Conservation (phyloP, 1,140 invertebrate genomes). For the Goniozus legneri region DNA sequence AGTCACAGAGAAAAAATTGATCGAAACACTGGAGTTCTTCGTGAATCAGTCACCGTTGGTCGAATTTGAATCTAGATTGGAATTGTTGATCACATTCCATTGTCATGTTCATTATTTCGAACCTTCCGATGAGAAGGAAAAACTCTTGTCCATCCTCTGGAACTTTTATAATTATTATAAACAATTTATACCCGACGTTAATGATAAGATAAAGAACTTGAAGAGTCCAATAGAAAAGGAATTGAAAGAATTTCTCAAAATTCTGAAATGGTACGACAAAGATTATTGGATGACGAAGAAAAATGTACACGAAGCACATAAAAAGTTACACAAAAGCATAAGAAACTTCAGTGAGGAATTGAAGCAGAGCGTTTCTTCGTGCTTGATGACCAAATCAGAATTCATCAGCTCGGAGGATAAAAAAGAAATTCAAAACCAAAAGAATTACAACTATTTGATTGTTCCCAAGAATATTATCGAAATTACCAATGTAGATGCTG, state of each 20-base stretch:
- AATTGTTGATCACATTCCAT: conserved; percentile 75
- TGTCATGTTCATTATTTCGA: conserved; percentile 64
- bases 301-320: conserved; percentile 82
- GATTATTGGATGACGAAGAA: conserved; percentile 93
- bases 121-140: conserved; percentile 48
- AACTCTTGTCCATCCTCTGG: conserved; percentile 71
- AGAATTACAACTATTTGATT: conserved; percentile 25
- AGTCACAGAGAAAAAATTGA: conserved; percentile 41
- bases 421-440: conserved; percentile 27
- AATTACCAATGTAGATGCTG: neutral
- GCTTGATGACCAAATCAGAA: conserved; percentile 31
- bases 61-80: conserved; percentile 78
- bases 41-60: conserved; percentile 81
- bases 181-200: conserved; percentile 70
- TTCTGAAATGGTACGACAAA: conserved; percentile 92
- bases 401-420: conserved; percentile 9
- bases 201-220: conserved; percentile 62
- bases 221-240: conserved; percentile 85
- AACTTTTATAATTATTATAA: conserved; percentile 84
- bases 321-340: conserved; percentile 80
- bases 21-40: conserved; percentile 68
- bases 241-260: conserved; percentile 90
- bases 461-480: conserved; percentile 8
- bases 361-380: conserved; percentile 41
- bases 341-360: conserved; percentile 69